Conservation (phyloP, 2,888 invertebrate genomes). For the Callimorpha dominula region DNA sequence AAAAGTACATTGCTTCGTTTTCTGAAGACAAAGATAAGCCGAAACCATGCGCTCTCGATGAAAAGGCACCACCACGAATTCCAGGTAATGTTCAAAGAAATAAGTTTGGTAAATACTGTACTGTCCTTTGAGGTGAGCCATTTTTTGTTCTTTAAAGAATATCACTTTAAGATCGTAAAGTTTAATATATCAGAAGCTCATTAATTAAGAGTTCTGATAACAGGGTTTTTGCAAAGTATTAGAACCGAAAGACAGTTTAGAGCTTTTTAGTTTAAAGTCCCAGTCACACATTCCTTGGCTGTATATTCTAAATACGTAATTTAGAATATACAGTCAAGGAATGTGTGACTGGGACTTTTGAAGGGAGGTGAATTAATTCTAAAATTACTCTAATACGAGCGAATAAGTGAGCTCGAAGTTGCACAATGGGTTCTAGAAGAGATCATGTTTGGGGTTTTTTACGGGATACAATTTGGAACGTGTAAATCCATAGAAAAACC, state of each 20-base stretch:
- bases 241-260: no score
- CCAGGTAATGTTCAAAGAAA: constrained; percentile 2
- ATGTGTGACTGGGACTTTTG: no score
- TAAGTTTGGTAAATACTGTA: not conserved
- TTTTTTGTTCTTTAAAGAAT: not conserved
- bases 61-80: not conserved
- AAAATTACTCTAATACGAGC: no score
- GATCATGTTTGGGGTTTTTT: no score
- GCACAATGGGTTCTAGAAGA: not conserved
- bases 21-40: constrained; percentile 5
- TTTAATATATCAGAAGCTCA: not conserved
- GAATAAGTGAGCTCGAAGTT: not conserved
- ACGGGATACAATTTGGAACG: no score
- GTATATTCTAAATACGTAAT: no score
- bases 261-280: no score
- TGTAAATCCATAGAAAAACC: no score
- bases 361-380: no score
- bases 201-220: not conserved
- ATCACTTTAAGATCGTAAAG: not conserved
- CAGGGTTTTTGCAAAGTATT: no score
- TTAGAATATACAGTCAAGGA: no score
- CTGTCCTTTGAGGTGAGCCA: not conserved
- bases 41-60: constrained; percentile 1
- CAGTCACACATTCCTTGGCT: no score
- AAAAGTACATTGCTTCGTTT: constrained; percentile 14